These are phyloP conservation scores for Hoplostethus atlanticus DNA, from an alignment of 2,797 vertebrate genomes.

Conservation along the genomic window DNA sequence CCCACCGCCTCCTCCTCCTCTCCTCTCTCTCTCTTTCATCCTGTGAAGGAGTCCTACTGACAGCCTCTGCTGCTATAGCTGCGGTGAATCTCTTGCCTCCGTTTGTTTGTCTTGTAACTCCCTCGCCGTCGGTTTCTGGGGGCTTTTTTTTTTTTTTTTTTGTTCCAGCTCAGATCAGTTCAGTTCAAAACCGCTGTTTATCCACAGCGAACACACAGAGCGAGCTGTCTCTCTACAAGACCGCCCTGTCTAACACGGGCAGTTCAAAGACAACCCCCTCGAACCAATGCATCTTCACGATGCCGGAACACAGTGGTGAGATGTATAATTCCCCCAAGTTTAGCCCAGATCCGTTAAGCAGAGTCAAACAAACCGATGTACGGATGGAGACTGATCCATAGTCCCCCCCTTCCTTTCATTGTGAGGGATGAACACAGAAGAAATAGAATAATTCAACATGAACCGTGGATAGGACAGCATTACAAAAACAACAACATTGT, in stretches of 20 bases:
- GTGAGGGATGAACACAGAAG: no score
- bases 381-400: no score
- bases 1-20: conserved; percentile 10
- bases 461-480: no score
- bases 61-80: conserved; percentile 54
- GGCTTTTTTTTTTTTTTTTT: conserved; percentile 63
- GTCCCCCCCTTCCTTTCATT: conserved; percentile 1
- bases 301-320: not conserved
- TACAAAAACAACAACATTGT: no score
- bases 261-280: conserved; percentile 61
- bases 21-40: conserved; percentile 54
- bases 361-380: not conserved
- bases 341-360: no score
- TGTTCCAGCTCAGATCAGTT: conserved; percentile 66
- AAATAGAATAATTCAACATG: no score
- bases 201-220: conserved; percentile 61
- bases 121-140: conserved; percentile 57
- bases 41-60: conserved; percentile 45
- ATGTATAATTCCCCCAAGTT: no score
- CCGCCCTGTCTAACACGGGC: conserved; percentile 60
- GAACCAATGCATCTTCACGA: no score
- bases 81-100: conserved; percentile 47
- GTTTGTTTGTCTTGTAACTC: conserved; percentile 68
- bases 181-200: conserved; percentile 65
- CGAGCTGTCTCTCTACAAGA: conserved; percentile 63